Evolutionary conservation across 2,888 invertebrate species (phyloP).

Genomic region (Ecliptopera silaceata): DNA sequence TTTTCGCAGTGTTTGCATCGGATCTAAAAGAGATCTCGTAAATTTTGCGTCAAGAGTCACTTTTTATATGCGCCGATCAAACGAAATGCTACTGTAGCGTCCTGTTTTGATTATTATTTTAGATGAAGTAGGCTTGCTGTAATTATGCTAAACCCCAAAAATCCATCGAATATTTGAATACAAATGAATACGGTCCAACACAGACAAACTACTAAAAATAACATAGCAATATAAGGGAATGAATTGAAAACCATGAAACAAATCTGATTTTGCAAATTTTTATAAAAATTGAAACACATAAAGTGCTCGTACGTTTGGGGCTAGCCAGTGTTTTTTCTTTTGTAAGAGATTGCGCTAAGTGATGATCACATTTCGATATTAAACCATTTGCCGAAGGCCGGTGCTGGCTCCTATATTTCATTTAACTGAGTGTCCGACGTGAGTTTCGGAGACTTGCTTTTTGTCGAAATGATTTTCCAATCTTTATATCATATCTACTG

Average conservation of each 20-base stretch:
- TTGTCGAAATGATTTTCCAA: slow-evolving; percentile 78
- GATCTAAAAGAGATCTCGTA: too few relatives aligned
- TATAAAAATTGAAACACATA: too few relatives aligned
- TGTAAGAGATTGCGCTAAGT: slow-evolving; percentile 83
- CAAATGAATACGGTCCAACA: slow-evolving; percentile 20
- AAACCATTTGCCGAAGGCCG: slow-evolving; percentile 82
- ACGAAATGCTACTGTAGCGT: too few relatives aligned
- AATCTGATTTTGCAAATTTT: slow-evolving; percentile 76
- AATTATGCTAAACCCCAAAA: slow-evolving; percentile 8
- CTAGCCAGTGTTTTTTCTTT: slow-evolving; percentile 74
- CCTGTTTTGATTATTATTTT: too few relatives aligned
- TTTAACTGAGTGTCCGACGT: slow-evolving; percentile 82
- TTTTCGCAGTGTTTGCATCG: too few relatives aligned
- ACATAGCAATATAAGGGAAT: slow-evolving; percentile 52
- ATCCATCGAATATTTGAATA: slow-evolving; percentile 14
- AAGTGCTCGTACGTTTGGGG: slow-evolving; percentile 66
- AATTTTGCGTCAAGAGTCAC: neutral
- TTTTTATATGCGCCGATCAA: too few relatives aligned
- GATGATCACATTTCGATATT: slow-evolving; percentile 84
- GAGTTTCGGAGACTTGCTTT: slow-evolving; percentile 79
- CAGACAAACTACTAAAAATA: slow-evolving; percentile 35
- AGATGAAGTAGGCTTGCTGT: neutral
- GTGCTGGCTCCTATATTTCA: slow-evolving; percentile 81
- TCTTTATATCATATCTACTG: slow-evolving; percentile 72
- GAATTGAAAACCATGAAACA: slow-evolving; percentile 65